A percentile compares a stretch with the other conserved stretches of the same genome.
Evolutionary conservation across 2,113 vertebrate species (phyloP).

Genomic region (Xerus inauris): DNA sequence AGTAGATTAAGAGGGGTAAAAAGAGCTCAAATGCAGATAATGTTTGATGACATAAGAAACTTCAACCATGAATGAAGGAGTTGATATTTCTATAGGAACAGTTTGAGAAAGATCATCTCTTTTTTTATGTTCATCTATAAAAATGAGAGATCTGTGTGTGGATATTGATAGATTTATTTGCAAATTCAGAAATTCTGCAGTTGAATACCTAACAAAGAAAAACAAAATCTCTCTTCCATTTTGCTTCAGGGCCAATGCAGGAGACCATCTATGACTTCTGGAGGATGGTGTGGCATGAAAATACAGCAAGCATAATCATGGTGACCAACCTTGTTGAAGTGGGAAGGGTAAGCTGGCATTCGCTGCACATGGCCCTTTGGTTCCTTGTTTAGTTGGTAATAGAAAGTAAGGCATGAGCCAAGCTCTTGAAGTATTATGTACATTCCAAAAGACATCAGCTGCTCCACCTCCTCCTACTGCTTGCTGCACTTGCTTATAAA

Average conservation of each 20-base stretch:
- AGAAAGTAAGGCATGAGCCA: constrained; percentile 61
- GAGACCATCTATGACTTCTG: constrained; percentile 99
- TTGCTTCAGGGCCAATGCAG: constrained; percentile 95
- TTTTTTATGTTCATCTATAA: neutral
- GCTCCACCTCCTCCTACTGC: constrained; percentile 31
- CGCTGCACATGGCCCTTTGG: neutral
- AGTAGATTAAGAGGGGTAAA: constrained; percentile 67
- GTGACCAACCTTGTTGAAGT: constrained; percentile 99
- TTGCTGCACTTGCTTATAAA: constrained; percentile 67
- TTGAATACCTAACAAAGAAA: constrained; percentile 28
- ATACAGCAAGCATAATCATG: constrained; percentile 98
- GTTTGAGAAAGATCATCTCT: neutral
- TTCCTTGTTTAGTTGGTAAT: constrained; percentile 42
- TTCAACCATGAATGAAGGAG: constrained; percentile 69
- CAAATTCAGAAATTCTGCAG: constrained; percentile 55
- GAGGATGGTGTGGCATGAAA: constrained; percentile 99
- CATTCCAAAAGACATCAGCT: constrained; percentile 63
- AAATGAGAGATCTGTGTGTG: neutral
- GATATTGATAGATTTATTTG: neutral
- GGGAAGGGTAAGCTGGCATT: constrained; percentile 93
- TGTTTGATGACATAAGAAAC: constrained; percentile 66
- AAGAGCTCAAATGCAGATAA: constrained; percentile 73
- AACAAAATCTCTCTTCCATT: constrained; percentile 75
- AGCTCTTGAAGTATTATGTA: constrained; percentile 25
- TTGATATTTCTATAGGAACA: neutral